Evolutionary conservation across 2,888 invertebrate species (phyloP).

Genomic region (Nomada goodeniana): DNA sequence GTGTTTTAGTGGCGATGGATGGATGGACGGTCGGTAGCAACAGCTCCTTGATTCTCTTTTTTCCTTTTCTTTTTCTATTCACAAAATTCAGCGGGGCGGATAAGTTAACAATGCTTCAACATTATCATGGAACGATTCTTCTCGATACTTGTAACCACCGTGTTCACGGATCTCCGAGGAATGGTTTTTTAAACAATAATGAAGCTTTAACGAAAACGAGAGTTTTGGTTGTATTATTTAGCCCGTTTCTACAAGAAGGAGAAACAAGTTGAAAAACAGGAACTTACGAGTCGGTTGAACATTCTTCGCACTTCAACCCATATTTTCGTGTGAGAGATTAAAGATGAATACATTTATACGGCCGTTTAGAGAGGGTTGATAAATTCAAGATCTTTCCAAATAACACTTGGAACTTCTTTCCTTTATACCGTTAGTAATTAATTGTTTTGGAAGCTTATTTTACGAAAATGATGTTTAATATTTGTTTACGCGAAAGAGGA

Average conservation of each 20-base stretch:
- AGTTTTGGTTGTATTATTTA: not conserved
- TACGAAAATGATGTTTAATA: not conserved
- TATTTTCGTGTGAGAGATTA: not conserved
- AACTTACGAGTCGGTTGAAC: not conserved
- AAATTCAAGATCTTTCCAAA: no score
- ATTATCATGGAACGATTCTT: constrained; percentile 27
- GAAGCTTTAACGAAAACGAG: not conserved
- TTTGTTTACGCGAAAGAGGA: not conserved
- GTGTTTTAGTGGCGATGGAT: not conserved
- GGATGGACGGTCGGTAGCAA: constrained; percentile 1
- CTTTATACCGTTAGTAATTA: no score
- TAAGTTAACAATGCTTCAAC: constrained; percentile 2
- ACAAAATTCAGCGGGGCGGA: constrained; percentile 1
- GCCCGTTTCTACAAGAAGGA: not conserved
- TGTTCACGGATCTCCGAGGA: not conserved
- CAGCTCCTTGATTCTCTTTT: not conserved
- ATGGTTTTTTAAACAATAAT: not conserved
- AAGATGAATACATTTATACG: not conserved
- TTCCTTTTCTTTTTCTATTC: constrained; percentile 4
- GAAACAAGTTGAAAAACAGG: no score
- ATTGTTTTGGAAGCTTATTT: not conserved
- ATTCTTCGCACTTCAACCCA: not conserved
- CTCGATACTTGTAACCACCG: not conserved
- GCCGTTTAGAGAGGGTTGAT: no score
- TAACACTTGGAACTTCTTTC: no score